Base-by-base conservation (phyloP, 1,140 invertebrate genomes). In the Lycorma delicatula region DNA sequence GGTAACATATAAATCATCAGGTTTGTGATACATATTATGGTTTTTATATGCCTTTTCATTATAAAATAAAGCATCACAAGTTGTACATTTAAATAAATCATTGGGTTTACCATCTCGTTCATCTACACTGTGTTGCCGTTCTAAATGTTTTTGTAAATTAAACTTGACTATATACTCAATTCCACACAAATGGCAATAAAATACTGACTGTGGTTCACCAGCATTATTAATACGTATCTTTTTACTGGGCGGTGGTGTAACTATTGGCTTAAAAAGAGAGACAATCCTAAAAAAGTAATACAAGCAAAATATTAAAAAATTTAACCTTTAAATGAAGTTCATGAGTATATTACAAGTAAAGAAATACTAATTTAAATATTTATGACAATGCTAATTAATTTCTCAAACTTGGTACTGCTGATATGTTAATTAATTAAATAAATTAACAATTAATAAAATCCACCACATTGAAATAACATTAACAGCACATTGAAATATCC, bases 171-270 rank as follows among this genome's bases (percentile, higher is more conserved):
- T 75, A 66, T 83, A 84, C 64, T 84, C 81, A 50, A 77, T 77
- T 5, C 83, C 83, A 70, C 83, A 85, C 34, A 85, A 74, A 62
- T 83, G 77, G 63, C 83, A 85, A 67, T 83, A 85, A 59, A 81
- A 83, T 20, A 83, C 76, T 56, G 76, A 78, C 38, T 82, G 64
- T 7, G 79, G 71, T 58, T 80, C 77, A 11, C 77, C 76, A 60
- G 76, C 76, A 29, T 77, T 77, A 60, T 79, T 79, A 9, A 79
- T 65, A 64, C 74, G 74, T 18, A 81, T 80, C 65, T 81, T 81
- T 57, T 79, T 78, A 47, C 76, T 78, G 13, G 79, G 78, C 1
- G 78, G 78, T 38, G 78, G 75, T 23, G 77, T 78, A 20, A 71
- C 69, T 36, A 79, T 73, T 29, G 75, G 73, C 67, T 78, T 72